These are phyloP conservation scores for Cordylochernes scorpioides DNA, from an alignment of 2,888 invertebrate species.

Conservation along the genomic window DNA sequence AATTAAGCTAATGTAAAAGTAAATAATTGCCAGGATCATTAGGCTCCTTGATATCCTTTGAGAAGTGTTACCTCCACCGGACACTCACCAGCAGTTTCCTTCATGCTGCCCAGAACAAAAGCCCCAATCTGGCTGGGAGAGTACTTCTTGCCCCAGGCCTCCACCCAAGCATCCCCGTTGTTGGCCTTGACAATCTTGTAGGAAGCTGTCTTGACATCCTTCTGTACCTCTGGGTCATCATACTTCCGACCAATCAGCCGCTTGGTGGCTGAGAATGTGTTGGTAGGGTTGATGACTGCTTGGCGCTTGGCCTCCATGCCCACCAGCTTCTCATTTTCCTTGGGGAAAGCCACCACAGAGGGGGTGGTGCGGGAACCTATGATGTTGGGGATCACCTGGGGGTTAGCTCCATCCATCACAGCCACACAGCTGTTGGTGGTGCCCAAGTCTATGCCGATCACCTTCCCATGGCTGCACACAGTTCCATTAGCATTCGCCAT, in stretches of 20 bases:
- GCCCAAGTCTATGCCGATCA: slow-evolving; percentile 95
- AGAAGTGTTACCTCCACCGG: too few relatives aligned
- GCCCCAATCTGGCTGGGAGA: slow-evolving; percentile 96
- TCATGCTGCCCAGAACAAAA: slow-evolving; percentile 84
- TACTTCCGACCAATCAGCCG: slow-evolving; percentile 80
- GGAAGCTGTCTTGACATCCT: slow-evolving; percentile 80
- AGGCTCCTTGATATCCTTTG: too few relatives aligned
- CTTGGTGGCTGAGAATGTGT: slow-evolving; percentile 96
- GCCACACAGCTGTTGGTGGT: slow-evolving; percentile 98
- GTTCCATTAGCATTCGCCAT: too few relatives aligned
- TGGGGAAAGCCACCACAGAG: slow-evolving; percentile 78
- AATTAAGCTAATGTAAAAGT: too few relatives aligned
- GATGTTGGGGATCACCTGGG: slow-evolving; percentile 85
- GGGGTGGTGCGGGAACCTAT: slow-evolving; percentile 93
- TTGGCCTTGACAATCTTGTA: slow-evolving; percentile 86
- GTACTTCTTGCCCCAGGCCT: slow-evolving; percentile 83
- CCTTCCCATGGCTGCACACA: too few relatives aligned
- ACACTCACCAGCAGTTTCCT: slow-evolving; percentile 48
- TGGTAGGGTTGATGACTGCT: slow-evolving; percentile 86
- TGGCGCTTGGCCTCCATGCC: slow-evolving; percentile 97
- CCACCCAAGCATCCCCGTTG: slow-evolving; percentile 98
- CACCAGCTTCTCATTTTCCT: slow-evolving; percentile 70
- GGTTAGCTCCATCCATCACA: slow-evolving; percentile 94
- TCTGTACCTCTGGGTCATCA: slow-evolving; percentile 84
- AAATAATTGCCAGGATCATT: too few relatives aligned